Evolutionary conservation across 2,113 vertebrate species (phyloP), one percentile per base, ranked within the genome.

Genomic region (Thalassoma bifasciatum): DNA sequence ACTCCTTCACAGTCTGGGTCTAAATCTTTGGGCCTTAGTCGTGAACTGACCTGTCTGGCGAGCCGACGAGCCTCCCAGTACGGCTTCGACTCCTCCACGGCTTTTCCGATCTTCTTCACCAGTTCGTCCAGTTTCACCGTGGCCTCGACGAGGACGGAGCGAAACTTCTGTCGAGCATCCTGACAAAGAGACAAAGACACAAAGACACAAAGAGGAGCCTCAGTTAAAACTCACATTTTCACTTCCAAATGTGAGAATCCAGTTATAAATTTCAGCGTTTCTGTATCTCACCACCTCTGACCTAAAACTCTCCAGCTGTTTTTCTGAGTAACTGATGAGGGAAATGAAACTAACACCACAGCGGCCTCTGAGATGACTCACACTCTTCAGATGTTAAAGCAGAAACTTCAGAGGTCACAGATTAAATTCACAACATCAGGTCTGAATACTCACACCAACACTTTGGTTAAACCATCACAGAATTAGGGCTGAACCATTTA

Each of bases 61-160:
- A 97, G 90, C 72, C 93, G 93, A 38, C 97, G 93, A 11, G 97
- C 97, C 89, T 99, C 97, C 98, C 97, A 99, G 91, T 98, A 99
- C 9, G 98, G 98, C 84, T 99, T 99, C 2, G 98, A 99, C 72
- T 99, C 98, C 52, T 99, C 98, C 64, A 99, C 97, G 0, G 96
- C 93, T 78, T 98, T 99, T 38, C 97, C 98, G 0, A 97, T 96
- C 92, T 97, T 99, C 94, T 98, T 99, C 26, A 96, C 92, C 89
- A 98, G 92, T 26, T 98, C 98, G 3, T 99, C 97, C 78, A 99
- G 91, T 72, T 96, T 98, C 44, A 98, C 91, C 0, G 98, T 98
- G 0, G 97, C 98, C 87, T 99, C 97, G 0, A 97, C 96, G 85
- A 99, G 89, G 51, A 99, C 95, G 0, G 95, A 96, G 44, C 97